These are phyloP conservation scores for Iselma pallidipennis DNA, from an alignment of 2,888 invertebrate genomes.

Conservation along the genomic window DNA sequence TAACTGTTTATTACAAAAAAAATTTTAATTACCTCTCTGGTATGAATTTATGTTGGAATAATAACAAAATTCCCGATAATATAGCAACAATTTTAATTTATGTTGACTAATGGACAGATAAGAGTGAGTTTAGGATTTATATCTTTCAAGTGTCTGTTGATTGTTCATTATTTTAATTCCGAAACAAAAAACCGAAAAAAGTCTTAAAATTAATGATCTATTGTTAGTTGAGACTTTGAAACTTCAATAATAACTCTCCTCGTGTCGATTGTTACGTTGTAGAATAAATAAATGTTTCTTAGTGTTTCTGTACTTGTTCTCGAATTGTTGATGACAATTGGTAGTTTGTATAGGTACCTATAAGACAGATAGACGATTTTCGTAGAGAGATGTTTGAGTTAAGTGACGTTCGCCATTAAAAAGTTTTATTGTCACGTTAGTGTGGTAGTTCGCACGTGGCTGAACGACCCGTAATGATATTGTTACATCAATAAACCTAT, in stretches of 20 bases:
- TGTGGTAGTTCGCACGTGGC: conserved; percentile 55
- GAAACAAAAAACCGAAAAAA: too few species aligned
- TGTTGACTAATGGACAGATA: not conserved
- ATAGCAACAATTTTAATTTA: not conserved
- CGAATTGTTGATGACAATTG: too few species aligned
- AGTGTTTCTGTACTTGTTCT: not conserved
- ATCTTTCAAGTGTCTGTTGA: not conserved
- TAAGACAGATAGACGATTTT: conserved; percentile 10
- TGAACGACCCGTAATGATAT: conserved; percentile 55
- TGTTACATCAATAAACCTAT: conserved; percentile 57
- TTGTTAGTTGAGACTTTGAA: not conserved
- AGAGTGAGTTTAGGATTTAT: not conserved
- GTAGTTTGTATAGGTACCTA: too few species aligned
- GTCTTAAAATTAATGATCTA: not conserved
- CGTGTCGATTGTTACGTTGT: not conserved
- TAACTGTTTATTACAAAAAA: too few species aligned
- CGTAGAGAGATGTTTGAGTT: conserved; percentile 13
- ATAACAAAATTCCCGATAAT: not conserved
- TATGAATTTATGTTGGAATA: too few species aligned
- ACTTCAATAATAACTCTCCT: too few species aligned
- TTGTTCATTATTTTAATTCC: not conserved
- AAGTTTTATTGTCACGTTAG: conserved; percentile 56
- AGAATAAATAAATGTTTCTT: not conserved
- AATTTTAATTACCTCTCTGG: too few species aligned
- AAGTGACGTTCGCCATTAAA: conserved; percentile 54